Conservation (phyloP, 2,113 vertebrate genomes). For the Tylochromis polylepis region DNA sequence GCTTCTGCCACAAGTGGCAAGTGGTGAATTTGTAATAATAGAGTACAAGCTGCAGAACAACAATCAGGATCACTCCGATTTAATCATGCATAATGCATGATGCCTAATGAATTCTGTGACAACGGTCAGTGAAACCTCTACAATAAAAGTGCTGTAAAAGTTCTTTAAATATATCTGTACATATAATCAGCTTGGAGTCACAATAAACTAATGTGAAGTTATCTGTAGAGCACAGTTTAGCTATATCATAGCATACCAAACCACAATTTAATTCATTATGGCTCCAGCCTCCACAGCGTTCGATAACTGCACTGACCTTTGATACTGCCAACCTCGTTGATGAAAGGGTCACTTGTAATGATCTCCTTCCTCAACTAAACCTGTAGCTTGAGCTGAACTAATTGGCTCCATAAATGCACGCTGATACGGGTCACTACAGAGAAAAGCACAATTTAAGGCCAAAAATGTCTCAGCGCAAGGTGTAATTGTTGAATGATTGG, state of each 20-base stretch:
- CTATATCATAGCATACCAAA: background rate
- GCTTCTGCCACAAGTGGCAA: background rate
- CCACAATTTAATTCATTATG: background rate
- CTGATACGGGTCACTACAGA: background rate
- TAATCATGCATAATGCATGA: background rate
- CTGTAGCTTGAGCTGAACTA: background rate
- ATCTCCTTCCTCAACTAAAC: background rate
- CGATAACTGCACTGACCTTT: background rate
- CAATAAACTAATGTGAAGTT: background rate
- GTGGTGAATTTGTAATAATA: background rate
- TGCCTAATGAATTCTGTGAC: background rate
- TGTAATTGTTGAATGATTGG: background rate
- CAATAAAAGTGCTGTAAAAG: background rate
- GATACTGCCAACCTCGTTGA: background rate
- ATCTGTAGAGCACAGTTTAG: background rate
- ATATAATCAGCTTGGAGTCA: background rate
- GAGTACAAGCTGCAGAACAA: background rate
- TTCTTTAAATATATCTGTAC: background rate
- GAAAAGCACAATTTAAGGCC: background rate
- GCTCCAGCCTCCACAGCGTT: background rate
- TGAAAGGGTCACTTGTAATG: background rate
- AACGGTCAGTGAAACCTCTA: background rate
- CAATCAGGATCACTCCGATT: background rate
- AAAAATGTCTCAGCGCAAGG: background rate
- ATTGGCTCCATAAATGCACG: conserved; percentile 4